Base-by-base conservation (phyloP, 53 echinoderm and acorn worm species). In the Antedon mediterranea region DNA sequence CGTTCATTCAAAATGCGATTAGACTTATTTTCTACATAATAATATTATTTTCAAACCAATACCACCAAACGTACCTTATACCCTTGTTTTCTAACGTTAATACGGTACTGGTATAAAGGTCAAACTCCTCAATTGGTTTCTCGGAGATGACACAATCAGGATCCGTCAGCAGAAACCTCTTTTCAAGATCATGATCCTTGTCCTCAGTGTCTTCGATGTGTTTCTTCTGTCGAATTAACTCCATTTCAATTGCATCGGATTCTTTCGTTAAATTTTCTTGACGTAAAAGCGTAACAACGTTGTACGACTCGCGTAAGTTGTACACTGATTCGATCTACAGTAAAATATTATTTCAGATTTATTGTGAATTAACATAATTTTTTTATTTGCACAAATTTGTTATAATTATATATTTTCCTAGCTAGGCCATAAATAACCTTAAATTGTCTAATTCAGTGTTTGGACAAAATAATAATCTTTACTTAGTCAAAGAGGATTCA, bases 131-230 rank as follows among this genome's bases (percentile, higher is more conserved):
- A 31, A 95, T 78, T 0, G 91, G 89, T 30, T 86, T 80, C 3
- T 87, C 87, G 0, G 95, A 91, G 0, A 85, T 87, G 72, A 89
- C 71, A 77, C 95, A 95, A 83, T 95, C 95, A 0, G 43, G n/a
- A 78, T 95, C 95, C 1, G 87, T 91, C 76, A 79, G 70, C 34
- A 91, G 75, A 78, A 95, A 95, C 23, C 89, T 73, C 80, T 89
- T 87, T 73, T 95, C 95, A 43, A 95, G 79, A 82, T 95, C 91
- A 9, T 89, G 84, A 70, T 95, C 95, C 76, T 91, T 91, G 32
- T 95, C 95, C 71, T 95, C 95, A 71, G 91, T 92, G 31, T 85
- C 89, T 32, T 95, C 95, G 13, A 95, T 95, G 73, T 89, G 83
- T 23, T 76, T 77, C 76, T 95, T 95, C 57, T 95, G 95, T 8